phyloP scores from a whole-genome alignment of 2,113 vertebrate species.

The Cettia cetti region DNA sequence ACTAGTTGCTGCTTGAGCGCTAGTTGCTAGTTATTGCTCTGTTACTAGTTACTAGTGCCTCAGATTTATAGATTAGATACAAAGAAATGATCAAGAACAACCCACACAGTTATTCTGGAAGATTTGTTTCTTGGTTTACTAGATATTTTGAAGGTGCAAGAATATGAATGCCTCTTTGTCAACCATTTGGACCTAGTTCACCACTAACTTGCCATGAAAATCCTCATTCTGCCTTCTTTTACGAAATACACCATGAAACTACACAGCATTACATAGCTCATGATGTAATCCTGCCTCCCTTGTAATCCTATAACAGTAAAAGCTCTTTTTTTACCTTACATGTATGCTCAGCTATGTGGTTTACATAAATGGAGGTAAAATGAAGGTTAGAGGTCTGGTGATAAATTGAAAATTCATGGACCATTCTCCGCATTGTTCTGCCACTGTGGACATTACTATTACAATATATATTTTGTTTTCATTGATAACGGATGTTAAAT shows the following conservation, averaged over 20 bases:
- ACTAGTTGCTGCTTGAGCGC: neutral
- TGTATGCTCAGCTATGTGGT: neutral
- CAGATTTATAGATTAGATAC: neutral
- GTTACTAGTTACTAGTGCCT: neutral
- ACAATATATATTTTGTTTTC: neutral
- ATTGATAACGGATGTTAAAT: neutral
- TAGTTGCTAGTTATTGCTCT: too few relatives aligned
- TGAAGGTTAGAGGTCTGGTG: neutral
- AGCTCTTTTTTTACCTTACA: neutral
- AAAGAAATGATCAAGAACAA: neutral
- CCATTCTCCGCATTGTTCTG: neutral
- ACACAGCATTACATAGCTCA: neutral
- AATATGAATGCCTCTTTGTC: neutral
- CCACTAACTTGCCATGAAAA: neutral
- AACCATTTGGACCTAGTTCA: neutral
- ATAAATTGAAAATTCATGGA: neutral
- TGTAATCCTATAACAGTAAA: neutral
- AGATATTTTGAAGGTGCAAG: neutral
- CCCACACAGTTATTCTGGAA: neutral
- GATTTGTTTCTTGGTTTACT: neutral
- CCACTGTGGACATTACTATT: neutral
- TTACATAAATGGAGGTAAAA: neutral
- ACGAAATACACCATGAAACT: neutral
- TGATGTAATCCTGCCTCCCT: neutral
- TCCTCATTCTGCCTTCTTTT: neutral